Evolutionary conservation across 2,888 invertebrate species (phyloP), one percentile per base, ranked within the genome.

Genomic region (Drosophila limbata): DNA sequence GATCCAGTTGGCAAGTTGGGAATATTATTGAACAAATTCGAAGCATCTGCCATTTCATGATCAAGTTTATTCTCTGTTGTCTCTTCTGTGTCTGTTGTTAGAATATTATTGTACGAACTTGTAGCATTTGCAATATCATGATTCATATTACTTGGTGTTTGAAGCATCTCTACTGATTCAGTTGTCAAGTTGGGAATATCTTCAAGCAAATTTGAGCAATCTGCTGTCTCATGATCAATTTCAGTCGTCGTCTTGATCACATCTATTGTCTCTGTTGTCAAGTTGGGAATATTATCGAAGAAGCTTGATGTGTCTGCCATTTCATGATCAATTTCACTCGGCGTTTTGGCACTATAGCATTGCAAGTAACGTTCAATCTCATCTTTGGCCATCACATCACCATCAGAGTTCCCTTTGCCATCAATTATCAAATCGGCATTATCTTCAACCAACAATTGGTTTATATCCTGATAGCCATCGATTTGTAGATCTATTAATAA

Each of bases 271-370:
- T 42, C 17, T 0, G 47, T 17, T 4, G 52, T 11, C 1, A 47
- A 1, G n/a, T 25, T 63, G 3, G 67, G 13, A 28, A 79, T 48
- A 3, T 57, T 25, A 3, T 72, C 47, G 15, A 66, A 68, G 6
- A 67, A 65, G 5, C 53, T 17, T 0, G 60, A 10, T 1, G 67
- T 25, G 3, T 57, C 40, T 1, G 15, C 25, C 8, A 75, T 13
- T 21, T 69, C 55, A 6, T 42, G 8, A 9, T 69, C 59, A 10
- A 73, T 52, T 40, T 69, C 69, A 39, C 45, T 42, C 2, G 52
- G 48, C 6, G 69, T 35, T n/a, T 67, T 72, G 8, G 25, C 33
- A 6, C 10, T 63, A 1, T 53, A 66, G 19, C n/a, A 50, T 35
- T 55, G 8, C 37, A 72, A 31, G 17, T 51, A 63, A 8, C 19